Base-by-base conservation (phyloP, 2,797 vertebrate species). In the Rhodeus uyekii region DNA sequence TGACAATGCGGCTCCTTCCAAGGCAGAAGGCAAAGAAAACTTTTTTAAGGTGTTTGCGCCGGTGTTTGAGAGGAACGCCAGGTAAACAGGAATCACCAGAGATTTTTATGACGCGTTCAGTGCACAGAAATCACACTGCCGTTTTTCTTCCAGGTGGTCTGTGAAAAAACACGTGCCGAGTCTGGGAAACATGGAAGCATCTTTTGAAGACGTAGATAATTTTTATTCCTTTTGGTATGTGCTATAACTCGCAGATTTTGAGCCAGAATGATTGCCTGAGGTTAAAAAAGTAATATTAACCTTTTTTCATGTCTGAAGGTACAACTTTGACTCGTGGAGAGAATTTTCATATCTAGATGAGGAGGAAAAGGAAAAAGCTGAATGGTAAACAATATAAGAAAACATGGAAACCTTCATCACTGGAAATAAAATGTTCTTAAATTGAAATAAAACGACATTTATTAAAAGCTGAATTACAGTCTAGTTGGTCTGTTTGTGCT, bases 311-410 rank as follows among this genome's bases (percentile, higher is more conserved):
- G 36, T 67, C 22, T 81, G 7, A 83, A 99, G 98, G 98, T 99
- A 99, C 91, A 98, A 99, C 93, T 99, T 99, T 93, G 98, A 99
- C 90, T 99, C 98, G 4, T 99, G 98, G 98, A 96, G 98, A 91
- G 98, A 99, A 85, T 99, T 99, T 92, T 99, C 98, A 18, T 99
- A 99, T 87, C 92, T 99, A 92, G 98, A 99, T 87, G 98, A 99
- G 93, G 98, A 99, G 88, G 98, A 99, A 91, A 99, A 99, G 92
- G 98, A 99, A 90, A 99, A 99, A 78, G 98, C 98, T 77, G 98
- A 99, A 94, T 99, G 98, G 98, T 99, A 92, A 90, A 92, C n/a
- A n/a, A n/a, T n/a, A n/a, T n/a, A n/a, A n/a, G n/a, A n/a, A n/a
- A n/a, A n/a, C n/a, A n/a, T n/a, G n/a, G n/a, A n/a, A 42, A 38